Evolutionary conservation across 2,797 vertebrate species (phyloP).

Genomic region (Siniperca undulata): DNA sequence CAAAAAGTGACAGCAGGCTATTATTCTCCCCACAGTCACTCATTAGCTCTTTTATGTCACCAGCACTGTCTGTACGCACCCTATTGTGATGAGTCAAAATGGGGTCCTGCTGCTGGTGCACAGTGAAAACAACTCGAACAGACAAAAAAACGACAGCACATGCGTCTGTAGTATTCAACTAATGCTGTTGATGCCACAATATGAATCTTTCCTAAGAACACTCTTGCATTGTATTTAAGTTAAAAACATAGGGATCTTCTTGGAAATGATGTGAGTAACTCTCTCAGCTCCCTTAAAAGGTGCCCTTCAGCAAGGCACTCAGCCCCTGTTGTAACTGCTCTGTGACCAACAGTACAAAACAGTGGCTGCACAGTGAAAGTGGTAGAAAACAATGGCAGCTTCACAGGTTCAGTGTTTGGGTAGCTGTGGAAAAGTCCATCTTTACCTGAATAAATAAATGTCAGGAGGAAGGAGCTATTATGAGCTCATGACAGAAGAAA

Average conservation of each 20-base stretch:
- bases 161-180: slow-evolving; percentile 29
- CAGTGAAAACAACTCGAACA: slow-evolving; percentile 71
- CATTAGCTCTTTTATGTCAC: slow-evolving; percentile 69
- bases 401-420: slow-evolving; percentile 27
- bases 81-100: slow-evolving; percentile 80
- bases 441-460: slow-evolving; percentile 1
- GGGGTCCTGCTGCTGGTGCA: slow-evolving; percentile 49
- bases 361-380: slow-evolving; percentile 18
- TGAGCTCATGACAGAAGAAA: neutral
- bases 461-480: slow-evolving; percentile 11
- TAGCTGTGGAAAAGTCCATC: slow-evolving; percentile 22
- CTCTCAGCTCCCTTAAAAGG: neutral
- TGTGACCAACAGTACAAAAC: slow-evolving; percentile 17
- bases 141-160: slow-evolving; percentile 24
- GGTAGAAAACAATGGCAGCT: slow-evolving; percentile 40
- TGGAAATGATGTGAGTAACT: neutral
- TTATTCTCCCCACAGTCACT: slow-evolving; percentile 64
- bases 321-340: slow-evolving; percentile 9
- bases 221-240: neutral
- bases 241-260: neutral
- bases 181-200: neutral
- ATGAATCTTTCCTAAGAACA: neutral
- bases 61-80: slow-evolving; percentile 67
- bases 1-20: slow-evolving; percentile 73
- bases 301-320: slow-evolving; percentile 1